Evolutionary conservation across 2,797 vertebrate genomes (phyloP), one percentile per base, ranked within the genome.

Genomic region (Mus minutoides): DNA sequence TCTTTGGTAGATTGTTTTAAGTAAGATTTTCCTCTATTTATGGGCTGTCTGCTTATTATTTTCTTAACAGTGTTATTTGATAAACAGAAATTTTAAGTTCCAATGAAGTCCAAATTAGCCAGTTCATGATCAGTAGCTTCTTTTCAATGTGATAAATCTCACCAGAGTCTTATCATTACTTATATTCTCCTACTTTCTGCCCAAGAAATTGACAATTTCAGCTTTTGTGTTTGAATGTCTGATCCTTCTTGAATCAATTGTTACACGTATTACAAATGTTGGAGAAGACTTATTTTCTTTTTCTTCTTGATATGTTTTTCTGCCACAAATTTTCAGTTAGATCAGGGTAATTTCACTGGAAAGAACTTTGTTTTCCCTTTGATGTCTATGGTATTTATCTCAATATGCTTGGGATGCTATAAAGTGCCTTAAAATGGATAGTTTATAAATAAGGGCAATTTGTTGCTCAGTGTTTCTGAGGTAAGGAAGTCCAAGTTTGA

Each of bases 181-280:
- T 6, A n/a, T 62, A 77, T 76, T 86, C 43, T 91, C 37, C 4
- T 37, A 31, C 60, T 88, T 91, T 40, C 52, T 92, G 79, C 19
- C 22, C 26, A 77, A 37, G 88, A 86, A 5, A 0, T 56, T 90
- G 94, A 75, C 71, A 37, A 14, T 75, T 93, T 77, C 31, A 29
- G 26, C 11, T 82, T 94, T 93, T 96, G 67, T 58, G 16, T 78
- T 95, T 46, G 85, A 9, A 62, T 69, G 40, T 76, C 8, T 31
- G 34, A 43, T 78, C 11, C 2, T 71, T 77, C 40, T 82, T 86
- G 17, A 90, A 79, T 83, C 52, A 75, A 86, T 71, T 92, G 58
- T 64, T 93, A 16, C 71, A 12, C 40, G 64, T 69, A 43, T 58
- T 49, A 10, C 71, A 34, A 69, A 93, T 26, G 12, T 52, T 84